Percentiles rank a stretch among this genome's conserved stretches.
phyloP scores from a whole-genome alignment of 2,888 invertebrate genomes.

The Synergus japonicus region DNA sequence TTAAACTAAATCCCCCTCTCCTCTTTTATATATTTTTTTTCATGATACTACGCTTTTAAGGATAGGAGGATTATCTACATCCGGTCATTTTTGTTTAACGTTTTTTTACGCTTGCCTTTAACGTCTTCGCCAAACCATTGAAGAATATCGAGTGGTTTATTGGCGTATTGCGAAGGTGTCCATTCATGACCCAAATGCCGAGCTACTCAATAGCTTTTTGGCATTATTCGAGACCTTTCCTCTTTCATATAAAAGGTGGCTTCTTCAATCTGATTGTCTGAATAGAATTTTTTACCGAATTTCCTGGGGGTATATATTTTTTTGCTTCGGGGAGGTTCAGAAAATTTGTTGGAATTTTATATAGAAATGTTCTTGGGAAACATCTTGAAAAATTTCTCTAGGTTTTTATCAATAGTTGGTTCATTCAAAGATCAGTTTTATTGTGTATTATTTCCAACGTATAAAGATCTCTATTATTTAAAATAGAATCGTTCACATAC shows the following conservation, averaged over 20 bases:
- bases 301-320: slow-evolving; percentile 43
- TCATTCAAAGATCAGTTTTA: background rate
- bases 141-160: slow-evolving; percentile 69
- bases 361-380: slow-evolving; percentile 1
- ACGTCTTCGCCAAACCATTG: slow-evolving; percentile 54
- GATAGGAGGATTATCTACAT: slow-evolving; percentile 71
- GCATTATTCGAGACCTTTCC: slow-evolving; percentile 57
- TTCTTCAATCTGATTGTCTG: slow-evolving; percentile 58
- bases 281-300: slow-evolving; percentile 27
- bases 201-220: slow-evolving; percentile 60
- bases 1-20: slow-evolving; percentile 26
- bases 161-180: slow-evolving; percentile 60
- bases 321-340: slow-evolving; percentile 21
- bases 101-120: slow-evolving; percentile 59
- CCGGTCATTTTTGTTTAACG: slow-evolving; percentile 73
- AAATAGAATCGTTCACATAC: background rate
- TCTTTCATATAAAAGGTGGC: slow-evolving; percentile 46
- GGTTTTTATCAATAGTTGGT: background rate
- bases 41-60: slow-evolving; percentile 36
- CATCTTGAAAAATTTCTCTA: background rate
- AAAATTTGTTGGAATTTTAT: slow-evolving; percentile 28
- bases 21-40: slow-evolving; percentile 44
- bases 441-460: background rate
- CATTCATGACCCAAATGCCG: slow-evolving; percentile 54
- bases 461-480: background rate